Percentiles rank a stretch among this genome's conserved stretches.
These are phyloP conservation scores for Apogon talboti DNA, from an alignment of 2,797 vertebrate species.

Conservation along the genomic window DNA sequence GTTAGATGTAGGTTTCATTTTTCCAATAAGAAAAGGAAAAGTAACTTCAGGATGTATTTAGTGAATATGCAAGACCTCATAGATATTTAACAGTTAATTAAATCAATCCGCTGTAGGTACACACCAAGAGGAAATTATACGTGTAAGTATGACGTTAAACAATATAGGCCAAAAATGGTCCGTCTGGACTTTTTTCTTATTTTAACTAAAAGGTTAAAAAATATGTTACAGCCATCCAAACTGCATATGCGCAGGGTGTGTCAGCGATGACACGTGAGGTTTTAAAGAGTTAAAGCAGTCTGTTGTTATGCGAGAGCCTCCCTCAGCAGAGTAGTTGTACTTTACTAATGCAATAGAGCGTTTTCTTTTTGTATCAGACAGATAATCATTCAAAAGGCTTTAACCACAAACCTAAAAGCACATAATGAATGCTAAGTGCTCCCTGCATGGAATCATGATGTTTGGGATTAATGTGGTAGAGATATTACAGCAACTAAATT, in stretches of 20 bases:
- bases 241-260: too few species aligned
- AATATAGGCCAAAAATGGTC: too few species aligned
- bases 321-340: slow-evolving; percentile 37
- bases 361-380: slow-evolving; percentile 57
- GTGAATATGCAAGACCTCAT: background rate
- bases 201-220: too few species aligned
- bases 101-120: too few species aligned
- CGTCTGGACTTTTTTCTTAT: too few species aligned
- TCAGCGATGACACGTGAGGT: too few species aligned
- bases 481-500: background rate
- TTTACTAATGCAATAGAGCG: slow-evolving; percentile 16
- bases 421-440: background rate
- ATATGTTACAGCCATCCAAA: too few species aligned
- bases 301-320: slow-evolving; percentile 49
- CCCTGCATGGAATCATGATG: background rate
- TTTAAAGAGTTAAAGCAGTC: too few species aligned
- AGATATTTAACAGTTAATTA: background rate
- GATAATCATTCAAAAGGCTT: background rate
- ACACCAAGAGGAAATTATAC: too few species aligned
- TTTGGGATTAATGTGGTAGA: background rate
- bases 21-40: slow-evolving; percentile 15
- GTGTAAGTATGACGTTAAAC: too few species aligned
- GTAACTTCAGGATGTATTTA: slow-evolving; percentile 17
- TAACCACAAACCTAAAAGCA: background rate
- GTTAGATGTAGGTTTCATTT: slow-evolving; percentile 53